These are phyloP conservation scores for Gila orcuttii DNA, from an alignment of 2,113 vertebrate genomes.

Conservation along the genomic window DNA sequence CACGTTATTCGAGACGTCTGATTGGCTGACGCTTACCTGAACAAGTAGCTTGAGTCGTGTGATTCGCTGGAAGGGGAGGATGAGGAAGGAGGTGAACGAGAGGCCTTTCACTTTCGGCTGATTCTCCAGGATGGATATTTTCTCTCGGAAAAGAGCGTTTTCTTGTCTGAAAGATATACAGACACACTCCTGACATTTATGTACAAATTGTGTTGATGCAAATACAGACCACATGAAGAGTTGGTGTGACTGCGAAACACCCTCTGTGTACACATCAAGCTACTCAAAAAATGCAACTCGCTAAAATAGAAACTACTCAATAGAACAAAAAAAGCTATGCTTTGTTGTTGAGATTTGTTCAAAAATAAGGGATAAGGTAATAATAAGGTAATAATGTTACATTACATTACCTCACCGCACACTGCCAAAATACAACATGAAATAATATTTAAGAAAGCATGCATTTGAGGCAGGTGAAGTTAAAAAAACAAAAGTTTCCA, in stretches of 20 bases:
- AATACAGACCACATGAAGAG: neutral
- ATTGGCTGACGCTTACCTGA: conserved; percentile 77
- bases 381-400: too few relatives aligned
- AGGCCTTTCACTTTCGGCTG: conserved; percentile 88
- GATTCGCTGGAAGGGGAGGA: conserved; percentile 97
- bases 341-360: too few relatives aligned
- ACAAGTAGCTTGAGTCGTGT: conserved; percentile 94
- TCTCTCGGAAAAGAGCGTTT: conserved; percentile 86
- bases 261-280: neutral
- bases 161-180: conserved; percentile 81
- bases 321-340: neutral
- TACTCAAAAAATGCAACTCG: neutral
- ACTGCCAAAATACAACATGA: too few relatives aligned
- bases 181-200: neutral
- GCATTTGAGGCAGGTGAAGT: too few relatives aligned
- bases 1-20: neutral
- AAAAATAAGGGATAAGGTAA: too few relatives aligned
- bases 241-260: neutral
- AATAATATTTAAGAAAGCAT: too few relatives aligned
- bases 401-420: too few relatives aligned
- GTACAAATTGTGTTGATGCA: neutral
- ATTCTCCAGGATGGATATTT: conserved; percentile 85
- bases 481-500: too few relatives aligned
- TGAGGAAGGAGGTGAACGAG: conserved; percentile 94
- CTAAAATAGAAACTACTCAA: neutral